Evolutionary conservation across 2,113 vertebrate genomes (phyloP).

Genomic region (Myanophis thanlyinensis): DNA sequence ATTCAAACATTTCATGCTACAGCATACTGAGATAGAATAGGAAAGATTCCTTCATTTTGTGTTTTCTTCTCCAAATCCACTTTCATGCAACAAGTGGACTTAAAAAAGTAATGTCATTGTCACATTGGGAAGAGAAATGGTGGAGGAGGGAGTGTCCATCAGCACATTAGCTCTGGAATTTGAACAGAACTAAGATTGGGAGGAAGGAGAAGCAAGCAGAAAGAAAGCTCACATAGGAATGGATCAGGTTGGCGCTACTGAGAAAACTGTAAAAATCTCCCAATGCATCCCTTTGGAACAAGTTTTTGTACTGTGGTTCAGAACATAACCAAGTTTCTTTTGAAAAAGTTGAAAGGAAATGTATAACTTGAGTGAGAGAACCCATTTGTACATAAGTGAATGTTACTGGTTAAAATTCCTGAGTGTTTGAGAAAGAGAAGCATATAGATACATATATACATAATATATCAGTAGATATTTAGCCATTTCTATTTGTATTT

Average conservation of each 20-base stretch:
- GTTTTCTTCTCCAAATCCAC: background rate
- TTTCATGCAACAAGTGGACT: background rate
- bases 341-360: too few species aligned
- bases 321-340: background rate
- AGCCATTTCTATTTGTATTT: too few species aligned
- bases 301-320: background rate
- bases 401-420: too few species aligned
- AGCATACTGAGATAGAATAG: background rate
- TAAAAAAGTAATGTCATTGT: background rate
- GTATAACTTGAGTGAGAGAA: too few species aligned
- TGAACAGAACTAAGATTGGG: background rate
- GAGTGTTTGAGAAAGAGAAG: too few species aligned
- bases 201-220: background rate
- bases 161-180: background rate
- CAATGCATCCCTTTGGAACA: background rate
- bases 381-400: too few species aligned
- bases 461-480: background rate
- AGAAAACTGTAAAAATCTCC: background rate
- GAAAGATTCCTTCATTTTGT: background rate
- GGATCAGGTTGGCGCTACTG: background rate
- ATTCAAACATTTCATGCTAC: slow-evolving; percentile 1
- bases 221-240: background rate
- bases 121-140: background rate
- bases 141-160: background rate
- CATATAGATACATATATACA: too few species aligned